Evolutionary conservation across 2,113 vertebrate species (phyloP).

Genomic region (Ptilorrhoa leucosticta): DNA sequence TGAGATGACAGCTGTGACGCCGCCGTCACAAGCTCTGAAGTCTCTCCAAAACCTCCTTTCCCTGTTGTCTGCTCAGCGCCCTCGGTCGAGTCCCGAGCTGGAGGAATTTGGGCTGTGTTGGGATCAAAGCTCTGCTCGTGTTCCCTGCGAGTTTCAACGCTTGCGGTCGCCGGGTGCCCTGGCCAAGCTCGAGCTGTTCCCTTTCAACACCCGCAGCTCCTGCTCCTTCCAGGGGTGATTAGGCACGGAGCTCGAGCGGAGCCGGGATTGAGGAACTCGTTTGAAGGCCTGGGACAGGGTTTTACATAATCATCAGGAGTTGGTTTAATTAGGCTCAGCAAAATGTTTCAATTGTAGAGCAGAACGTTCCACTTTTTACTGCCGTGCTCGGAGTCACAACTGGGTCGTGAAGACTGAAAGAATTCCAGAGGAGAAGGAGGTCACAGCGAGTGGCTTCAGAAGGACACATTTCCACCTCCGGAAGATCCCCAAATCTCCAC

Average conservation of each 20-base stretch:
- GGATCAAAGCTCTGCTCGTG: background rate
- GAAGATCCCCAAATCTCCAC: background rate
- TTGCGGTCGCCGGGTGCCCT: fast-evolving
- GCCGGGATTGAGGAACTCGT: background rate
- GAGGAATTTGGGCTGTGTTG: background rate
- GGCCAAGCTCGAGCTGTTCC: background rate
- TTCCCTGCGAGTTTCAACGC: background rate
- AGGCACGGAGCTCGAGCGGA: background rate
- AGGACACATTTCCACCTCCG: background rate
- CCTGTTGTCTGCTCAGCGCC: background rate
- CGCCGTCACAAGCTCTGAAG: background rate
- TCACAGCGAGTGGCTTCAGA: background rate
- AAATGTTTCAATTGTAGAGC: background rate
- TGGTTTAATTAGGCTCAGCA: background rate
- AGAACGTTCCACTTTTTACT: fast-evolving
- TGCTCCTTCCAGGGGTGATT: background rate
- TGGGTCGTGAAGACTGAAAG: background rate
- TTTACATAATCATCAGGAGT: background rate
- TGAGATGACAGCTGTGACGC: background rate
- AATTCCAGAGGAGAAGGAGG: background rate
- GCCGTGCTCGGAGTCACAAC: background rate
- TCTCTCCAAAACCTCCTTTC: background rate
- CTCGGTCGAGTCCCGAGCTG: background rate
- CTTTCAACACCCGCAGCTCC: background rate
- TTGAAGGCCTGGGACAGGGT: background rate